Conservation (phyloP, 2,113 vertebrate genomes). For the Oncorhynchus nerka region DNA sequence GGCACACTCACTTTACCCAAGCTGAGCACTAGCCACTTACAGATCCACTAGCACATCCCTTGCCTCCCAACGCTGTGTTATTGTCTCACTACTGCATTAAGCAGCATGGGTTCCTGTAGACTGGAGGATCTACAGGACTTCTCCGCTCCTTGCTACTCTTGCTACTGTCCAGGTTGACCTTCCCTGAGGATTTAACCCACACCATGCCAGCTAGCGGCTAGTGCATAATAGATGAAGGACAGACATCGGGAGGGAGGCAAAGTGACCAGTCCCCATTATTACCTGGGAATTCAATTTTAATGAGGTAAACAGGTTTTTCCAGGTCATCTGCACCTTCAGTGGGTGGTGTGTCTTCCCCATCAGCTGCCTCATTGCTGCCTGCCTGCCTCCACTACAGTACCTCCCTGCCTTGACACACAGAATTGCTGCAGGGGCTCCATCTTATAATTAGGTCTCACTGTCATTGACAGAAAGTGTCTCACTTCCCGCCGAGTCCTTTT, state of each 20-base stretch:
- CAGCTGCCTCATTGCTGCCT: conserved; percentile 59
- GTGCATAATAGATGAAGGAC: conserved; percentile 73
- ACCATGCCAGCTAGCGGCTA: conserved; percentile 52
- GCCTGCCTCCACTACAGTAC: too few species aligned
- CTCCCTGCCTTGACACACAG: conserved; percentile 55
- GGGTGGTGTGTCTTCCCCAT: conserved; percentile 55
- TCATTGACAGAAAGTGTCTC: conserved; percentile 64
- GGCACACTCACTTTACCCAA: conserved; percentile 13
- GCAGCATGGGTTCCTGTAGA: conserved; percentile 21
- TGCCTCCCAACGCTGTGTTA: conserved; percentile 34
- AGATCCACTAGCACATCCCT: conserved; percentile 27
- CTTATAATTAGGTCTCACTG: conserved; percentile 73
- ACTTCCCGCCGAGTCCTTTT: conserved; percentile 52
- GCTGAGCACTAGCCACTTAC: conserved; percentile 32
- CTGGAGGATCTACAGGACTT: not conserved
- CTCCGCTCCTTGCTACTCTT: not conserved
- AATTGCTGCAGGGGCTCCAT: conserved; percentile 59
- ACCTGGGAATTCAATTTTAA: conserved; percentile 77
- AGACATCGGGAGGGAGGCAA: conserved; percentile 45
- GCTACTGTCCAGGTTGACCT: conserved; percentile 61
- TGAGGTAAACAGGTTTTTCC: conserved; percentile 74
- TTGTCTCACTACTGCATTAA: conserved; percentile 51
- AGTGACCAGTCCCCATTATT: conserved; percentile 59
- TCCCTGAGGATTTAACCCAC: conserved; percentile 62
- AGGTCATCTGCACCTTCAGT: conserved; percentile 63